phyloP scores from a whole-genome alignment of 2,797 vertebrate genomes.

The Coilia nasus region DNA sequence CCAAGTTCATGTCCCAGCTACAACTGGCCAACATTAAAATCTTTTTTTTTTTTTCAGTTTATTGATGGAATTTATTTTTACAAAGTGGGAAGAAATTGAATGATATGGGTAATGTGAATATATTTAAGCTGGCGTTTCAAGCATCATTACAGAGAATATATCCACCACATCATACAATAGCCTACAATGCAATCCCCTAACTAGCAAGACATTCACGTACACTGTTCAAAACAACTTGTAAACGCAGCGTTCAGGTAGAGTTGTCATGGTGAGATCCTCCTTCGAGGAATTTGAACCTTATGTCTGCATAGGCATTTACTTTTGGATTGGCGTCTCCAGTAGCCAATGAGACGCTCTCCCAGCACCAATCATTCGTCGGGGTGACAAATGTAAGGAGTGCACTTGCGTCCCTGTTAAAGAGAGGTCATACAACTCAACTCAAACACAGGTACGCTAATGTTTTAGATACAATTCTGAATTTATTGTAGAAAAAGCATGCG shows the following conservation, averaged over 20 bases:
- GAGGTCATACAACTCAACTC: slow-evolving; percentile 3
- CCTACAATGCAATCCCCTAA: too few relatives aligned
- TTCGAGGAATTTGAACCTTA: background rate
- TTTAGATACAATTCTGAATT: background rate
- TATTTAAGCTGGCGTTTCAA: too few relatives aligned
- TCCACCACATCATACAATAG: too few relatives aligned
- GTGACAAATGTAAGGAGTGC: background rate
- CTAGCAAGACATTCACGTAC: too few relatives aligned
- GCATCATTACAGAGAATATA: too few relatives aligned
- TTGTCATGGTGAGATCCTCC: background rate
- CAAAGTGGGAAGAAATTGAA: too few relatives aligned
- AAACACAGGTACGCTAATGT: background rate
- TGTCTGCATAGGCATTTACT: slow-evolving; percentile 10
- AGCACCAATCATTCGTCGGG: background rate
- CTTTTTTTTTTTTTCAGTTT: too few relatives aligned
- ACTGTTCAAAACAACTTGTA: too few relatives aligned
- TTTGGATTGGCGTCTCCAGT: background rate
- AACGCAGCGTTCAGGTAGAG: background rate
- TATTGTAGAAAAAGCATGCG: background rate
- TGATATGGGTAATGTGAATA: too few relatives aligned
- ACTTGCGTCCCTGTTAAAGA: background rate
- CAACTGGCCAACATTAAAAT: too few relatives aligned
- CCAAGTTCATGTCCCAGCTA: too few relatives aligned
- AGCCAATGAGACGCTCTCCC: background rate
- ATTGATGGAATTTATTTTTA: too few relatives aligned